Base-by-base conservation (phyloP, 2,797 vertebrate species). In the Esox masquinongy region DNA sequence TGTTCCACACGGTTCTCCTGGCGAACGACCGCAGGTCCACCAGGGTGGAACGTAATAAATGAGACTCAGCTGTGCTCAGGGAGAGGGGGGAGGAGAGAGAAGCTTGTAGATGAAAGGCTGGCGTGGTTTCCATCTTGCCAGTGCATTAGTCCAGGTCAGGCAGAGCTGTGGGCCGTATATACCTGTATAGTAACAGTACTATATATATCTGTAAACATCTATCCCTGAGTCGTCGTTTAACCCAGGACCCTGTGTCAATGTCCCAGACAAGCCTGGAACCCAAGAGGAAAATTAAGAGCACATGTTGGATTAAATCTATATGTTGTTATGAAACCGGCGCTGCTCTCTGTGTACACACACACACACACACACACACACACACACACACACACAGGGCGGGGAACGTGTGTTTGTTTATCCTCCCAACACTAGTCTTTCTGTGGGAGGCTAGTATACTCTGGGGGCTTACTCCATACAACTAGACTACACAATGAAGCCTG, bases 41-140 rank as follows among this genome's bases (percentile, higher is more conserved):
- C 67, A 59, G 73, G 82, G 83, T 80, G 78, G 80, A 87, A 85
- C 75, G 50, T 78, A 85, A 74, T 86, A 85, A 90, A 87, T 83
- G 76, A 74, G 47, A 68, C 67, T 86, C 5, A 0, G 80, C 83
- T 90, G 83, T 87, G 92, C 9, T 24, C 1, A 43, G 39, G 61
- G 17, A 29, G 61, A 61, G 4, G 22, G 59, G 22, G 59, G 22
- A 22, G 22, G 59, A 63, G 59, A 83, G 83, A 26, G 24, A 80
- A 64, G 76, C 84, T 82, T 85, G 73, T 59, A 73, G 77, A 84
- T 90, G 80, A 84, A 79, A 80, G 80, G 53, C 68, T 87, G 81
- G 75, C 74, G 76, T 83, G 80, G 26, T 50, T 86, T 87, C 85
- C 81, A 74, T 81, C 80, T 36, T 14, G 74, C 39, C 26, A 9